A percentile compares a stretch with the other conserved stretches of the same genome.
These are phyloP conservation scores for Antedon mediterranea DNA, from an alignment of 53 echinoderm and acorn worm genomes.

Conservation along the genomic window DNA sequence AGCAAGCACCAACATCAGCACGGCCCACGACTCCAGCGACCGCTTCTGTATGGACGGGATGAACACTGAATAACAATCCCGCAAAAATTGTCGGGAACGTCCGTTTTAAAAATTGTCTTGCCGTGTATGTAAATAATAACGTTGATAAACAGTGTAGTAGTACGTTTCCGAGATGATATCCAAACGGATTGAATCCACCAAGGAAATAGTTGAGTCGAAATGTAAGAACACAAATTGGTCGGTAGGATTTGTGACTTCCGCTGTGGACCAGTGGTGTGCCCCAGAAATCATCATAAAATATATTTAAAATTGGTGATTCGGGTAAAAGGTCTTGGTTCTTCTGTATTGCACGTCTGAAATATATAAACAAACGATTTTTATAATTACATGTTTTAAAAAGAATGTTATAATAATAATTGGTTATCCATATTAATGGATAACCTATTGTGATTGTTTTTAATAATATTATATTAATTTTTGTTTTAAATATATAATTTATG, in stretches of 20 bases:
- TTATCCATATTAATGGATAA: too few relatives aligned
- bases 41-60: constrained; percentile 94
- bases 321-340: constrained; percentile 54
- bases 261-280: constrained; percentile 55
- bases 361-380: constrained; percentile 15
- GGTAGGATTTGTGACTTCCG: constrained; percentile 77
- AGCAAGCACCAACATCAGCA: constrained; percentile 73
- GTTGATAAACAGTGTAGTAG: constrained; percentile 38
- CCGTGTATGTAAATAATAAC: constrained; percentile 34
- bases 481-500: too few relatives aligned
- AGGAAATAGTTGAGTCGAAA: constrained; percentile 57
- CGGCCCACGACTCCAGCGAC: constrained; percentile 91
- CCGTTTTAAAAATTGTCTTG: constrained; percentile 22
- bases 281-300: constrained; percentile 73
- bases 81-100: constrained; percentile 26
- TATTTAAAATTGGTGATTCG: constrained; percentile 34
- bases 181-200: constrained; percentile 48
- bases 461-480: too few relatives aligned
- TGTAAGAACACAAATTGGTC: constrained; percentile 55
- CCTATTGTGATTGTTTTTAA: too few relatives aligned
- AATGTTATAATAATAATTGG: too few relatives aligned
- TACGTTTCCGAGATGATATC: constrained; percentile 50
- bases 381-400: too few relatives aligned
- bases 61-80: constrained; percentile 46
- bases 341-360: constrained; percentile 36